Evolutionary conservation across 2,797 vertebrate genomes (phyloP), one percentile per base, ranked within the genome.

Genomic region (Fistularia tabacaria): DNA sequence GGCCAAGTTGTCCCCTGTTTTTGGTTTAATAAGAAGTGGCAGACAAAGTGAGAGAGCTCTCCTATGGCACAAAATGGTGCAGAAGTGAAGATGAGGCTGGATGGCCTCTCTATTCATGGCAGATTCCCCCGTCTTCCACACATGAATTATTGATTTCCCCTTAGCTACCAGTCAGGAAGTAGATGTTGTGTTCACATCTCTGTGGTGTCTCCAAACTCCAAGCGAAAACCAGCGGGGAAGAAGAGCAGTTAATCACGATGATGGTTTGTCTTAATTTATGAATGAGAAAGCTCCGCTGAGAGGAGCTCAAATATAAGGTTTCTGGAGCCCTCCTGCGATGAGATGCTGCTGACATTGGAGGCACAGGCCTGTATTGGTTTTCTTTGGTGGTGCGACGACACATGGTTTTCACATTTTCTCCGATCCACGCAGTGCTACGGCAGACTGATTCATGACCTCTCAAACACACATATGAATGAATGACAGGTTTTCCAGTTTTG

Each of bases 101-200:
- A 42, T 37, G 37, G 60, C 73, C 65, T 62, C 62, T 74, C 62
- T 73, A 47, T 79, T 76, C 71, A 72, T 76, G 75, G 75, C 77
- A 70, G 76, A 85, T 74, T 77, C 67, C 68, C 72, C 59, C 71
- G 66, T 77, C 61, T 76, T 78, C 73, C 66, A 36, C 40, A 46
- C 68, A 77, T 90, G 79, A 91, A 87, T 89, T 85, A 89, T 88
- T 79, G 75, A 90, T 84, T 49, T 54, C 65, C 40, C 53, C 55
- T 59, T 63, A 64, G 71, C 49, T 46, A 64, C 57, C 80, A 59
- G 64, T 64, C 67, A 77, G 72, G 62, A 72, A 66, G 69, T 54
- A 72, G 71, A 78, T 71, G 74, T 61, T 52, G 72, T 64, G 60
- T 76, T 74, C 66, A 76, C 72, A 67, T 84, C 69, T 72, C 73